Conservation (phyloP, 2,888 invertebrate genomes). For the Mythimna loreyi region DNA sequence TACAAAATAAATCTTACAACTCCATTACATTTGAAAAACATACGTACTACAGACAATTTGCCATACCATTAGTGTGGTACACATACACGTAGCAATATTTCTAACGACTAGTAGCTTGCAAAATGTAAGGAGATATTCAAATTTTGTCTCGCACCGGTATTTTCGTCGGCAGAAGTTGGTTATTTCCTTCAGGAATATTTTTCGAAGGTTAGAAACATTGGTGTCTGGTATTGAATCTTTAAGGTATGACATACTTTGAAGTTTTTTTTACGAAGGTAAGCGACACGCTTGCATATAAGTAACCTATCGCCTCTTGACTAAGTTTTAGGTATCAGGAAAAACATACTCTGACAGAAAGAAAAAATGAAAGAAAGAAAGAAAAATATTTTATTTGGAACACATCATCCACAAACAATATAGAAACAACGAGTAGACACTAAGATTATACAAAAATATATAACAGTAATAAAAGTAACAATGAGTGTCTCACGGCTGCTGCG, state of each 20-base stretch:
- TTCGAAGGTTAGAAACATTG: slow-evolving; percentile 24
- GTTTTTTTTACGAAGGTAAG: not conserved
- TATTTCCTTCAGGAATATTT: slow-evolving; percentile 43
- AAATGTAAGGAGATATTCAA: slow-evolving; percentile 33
- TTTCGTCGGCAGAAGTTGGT: slow-evolving; percentile 17
- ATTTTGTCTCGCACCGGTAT: slow-evolving; percentile 19
- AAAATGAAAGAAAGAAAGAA: too few species aligned
- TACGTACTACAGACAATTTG: slow-evolving; percentile 5
- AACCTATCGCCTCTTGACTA: too few species aligned
- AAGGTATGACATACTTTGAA: slow-evolving; percentile 16
- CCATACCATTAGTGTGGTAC: slow-evolving; percentile 23
- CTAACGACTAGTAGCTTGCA: slow-evolving; percentile 20
- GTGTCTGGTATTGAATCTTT: slow-evolving; percentile 13
- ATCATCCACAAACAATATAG: too few species aligned
- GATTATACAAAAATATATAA: too few species aligned
- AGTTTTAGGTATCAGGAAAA: too few species aligned
- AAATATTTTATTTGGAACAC: too few species aligned
- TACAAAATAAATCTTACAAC: not conserved
- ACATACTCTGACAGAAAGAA: too few species aligned
- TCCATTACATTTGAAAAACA: not conserved
- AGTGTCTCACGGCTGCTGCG: too few species aligned
- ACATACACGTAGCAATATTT: not conserved
- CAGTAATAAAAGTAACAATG: too few species aligned
- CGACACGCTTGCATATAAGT: too few species aligned
- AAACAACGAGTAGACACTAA: too few species aligned